Base-by-base conservation (phyloP, 2,888 invertebrate genomes). In the Adela reaumurella region DNA sequence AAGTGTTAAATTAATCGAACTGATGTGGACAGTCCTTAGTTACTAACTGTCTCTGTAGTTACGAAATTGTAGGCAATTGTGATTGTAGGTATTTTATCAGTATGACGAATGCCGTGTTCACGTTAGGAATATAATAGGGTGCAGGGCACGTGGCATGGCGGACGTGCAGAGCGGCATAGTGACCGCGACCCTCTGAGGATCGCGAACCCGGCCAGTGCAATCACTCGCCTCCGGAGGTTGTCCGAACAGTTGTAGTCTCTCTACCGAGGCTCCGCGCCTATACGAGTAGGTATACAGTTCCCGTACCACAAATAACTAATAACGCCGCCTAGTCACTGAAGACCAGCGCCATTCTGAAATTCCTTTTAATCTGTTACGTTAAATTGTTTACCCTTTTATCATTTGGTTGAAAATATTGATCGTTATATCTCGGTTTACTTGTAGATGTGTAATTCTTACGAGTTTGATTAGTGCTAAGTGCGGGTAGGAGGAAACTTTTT, bases 1-100 rank as follows among this genome's bases (percentile, higher is more conserved):
- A 78, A 78, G 78, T 78, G 78, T 78, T 78, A 74, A 77, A 78
- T 74, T 71, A 74, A 76, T 76, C 76, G 73, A 71, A 70, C 73
- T 70, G 65, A 74, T 63, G 70, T 73, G 76, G 78, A 78, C 76
- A 76, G 74, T 74, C 77, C 74, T 77, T 67, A 70, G 78, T 78
- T 78, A 78, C 76, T 77, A 72, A 76, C 74, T 74, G 66, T 67
- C 65, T 65, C 63, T 58, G 68, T 77, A 76, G 73, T 71, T 70
- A 71, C 72, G 65, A 74, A 74, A 76, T 72, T 69, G 61, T 70
- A 72, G 73, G 73, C 69, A 72, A 70, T 68, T 71, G 69, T 73
- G 70, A 74, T 74, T 73, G 71, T 70, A 71, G 73, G 76, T 74
- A 76, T 76, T 77, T 76, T 77, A 77, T 76, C 78, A 76, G 76